Conservation (phyloP, 2,113 vertebrate genomes). For the Entosphenus tridentatus region DNA sequence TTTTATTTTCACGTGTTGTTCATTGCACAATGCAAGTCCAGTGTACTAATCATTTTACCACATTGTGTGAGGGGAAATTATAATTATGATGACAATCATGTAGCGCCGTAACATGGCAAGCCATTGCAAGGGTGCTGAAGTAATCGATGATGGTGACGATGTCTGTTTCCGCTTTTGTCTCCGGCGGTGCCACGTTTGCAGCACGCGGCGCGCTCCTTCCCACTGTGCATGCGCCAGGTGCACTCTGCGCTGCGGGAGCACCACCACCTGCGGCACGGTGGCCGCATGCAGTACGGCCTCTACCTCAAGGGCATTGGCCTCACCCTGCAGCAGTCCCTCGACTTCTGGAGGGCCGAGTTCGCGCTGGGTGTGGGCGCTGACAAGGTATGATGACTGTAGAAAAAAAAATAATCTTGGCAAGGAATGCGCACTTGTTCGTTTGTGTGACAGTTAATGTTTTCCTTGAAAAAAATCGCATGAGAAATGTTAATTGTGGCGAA, state of each 20-base stretch:
- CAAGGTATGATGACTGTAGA: constrained; percentile 35
- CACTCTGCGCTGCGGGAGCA: constrained; percentile 53
- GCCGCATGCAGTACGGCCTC: constrained; percentile 85
- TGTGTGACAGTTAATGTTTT: no score
- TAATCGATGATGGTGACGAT: neutral
- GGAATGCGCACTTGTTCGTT: no score
- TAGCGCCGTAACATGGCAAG: no score
- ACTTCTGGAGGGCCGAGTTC: constrained; percentile 89
- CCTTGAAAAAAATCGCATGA: no score
- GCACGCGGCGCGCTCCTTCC: constrained; percentile 64
- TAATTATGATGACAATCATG: no score
- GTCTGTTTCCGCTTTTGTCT: neutral
- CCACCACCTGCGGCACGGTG: constrained; percentile 79
- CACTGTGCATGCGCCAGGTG: constrained; percentile 73
- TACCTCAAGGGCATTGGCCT: constrained; percentile 85
- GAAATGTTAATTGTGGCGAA: no score
- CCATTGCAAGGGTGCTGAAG: no score
- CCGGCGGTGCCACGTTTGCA: constrained; percentile 14
- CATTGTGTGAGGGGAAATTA: no score
- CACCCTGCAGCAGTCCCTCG: constrained; percentile 68
- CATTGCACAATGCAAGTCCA: no score
- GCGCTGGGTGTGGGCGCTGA: constrained; percentile 66
- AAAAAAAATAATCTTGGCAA: no score
- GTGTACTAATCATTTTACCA: no score
- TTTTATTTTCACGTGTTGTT: no score